Base-by-base conservation (phyloP, 1,140 invertebrate species). In the Bombus superbus region DNA sequence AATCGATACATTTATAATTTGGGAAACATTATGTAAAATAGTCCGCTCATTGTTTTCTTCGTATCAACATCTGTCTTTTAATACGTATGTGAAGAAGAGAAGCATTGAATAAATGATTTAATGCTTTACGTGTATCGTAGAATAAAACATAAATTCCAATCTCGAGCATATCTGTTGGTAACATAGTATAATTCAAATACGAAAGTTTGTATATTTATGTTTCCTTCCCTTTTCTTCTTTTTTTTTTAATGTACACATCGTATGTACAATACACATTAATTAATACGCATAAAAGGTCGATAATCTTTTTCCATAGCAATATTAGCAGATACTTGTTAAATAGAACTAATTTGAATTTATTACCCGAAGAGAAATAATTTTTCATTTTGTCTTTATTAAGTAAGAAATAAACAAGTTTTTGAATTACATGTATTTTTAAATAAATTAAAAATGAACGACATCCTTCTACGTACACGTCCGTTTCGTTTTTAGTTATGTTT, bases 11-110 rank as follows among this genome's bases (percentile, higher is more conserved):
- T 72, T 59, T 84, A 44, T 84, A 59, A 32, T 47, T 72, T 79
- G n/a, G 15, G 47, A 57, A 68, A 40, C 40, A 62, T 84, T 59
- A n/a, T 80, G 83, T 72, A 84, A 47, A 44, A 84, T 84, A 84
- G 38, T 59, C 6, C 22, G 11, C 3, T 84, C 62, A 71, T 72
- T 25, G 18, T 62, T 84, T 80, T 28, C 35, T 84, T 80, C 62
- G 66, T 62, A 84, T 59, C 76, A 62, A 32, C 72, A 62, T 84
- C 75, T 84, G 9, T 79, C 47, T 80, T 71, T 44, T 72, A 85
- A 85, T 73, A 64, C 68, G 28, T 72, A 72, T 25, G 10, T 28
- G 38, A 53, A 32, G 38, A 72, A 79, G n/a, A 57, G 28, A 47
- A 62, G 53, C 76, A 42, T 84, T 47, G 53, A 84, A 69, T 32